Conservation (phyloP, 2,797 vertebrate genomes). For the Mareca strepera region DNA sequence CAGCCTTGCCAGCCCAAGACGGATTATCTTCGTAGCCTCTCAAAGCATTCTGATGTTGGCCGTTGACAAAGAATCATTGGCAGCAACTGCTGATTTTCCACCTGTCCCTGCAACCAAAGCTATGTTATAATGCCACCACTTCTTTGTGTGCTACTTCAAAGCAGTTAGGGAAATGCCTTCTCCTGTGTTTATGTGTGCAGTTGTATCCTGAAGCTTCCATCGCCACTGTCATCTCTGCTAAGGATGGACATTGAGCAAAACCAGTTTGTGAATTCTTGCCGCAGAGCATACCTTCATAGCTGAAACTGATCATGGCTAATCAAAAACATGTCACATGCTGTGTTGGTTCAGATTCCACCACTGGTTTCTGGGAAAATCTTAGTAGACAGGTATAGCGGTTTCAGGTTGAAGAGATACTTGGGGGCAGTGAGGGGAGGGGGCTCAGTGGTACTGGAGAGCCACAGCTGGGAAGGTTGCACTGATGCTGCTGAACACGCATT, state of each 20-base stretch:
- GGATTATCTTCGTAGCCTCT: conserved; percentile 17
- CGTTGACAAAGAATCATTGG: conserved; percentile 27
- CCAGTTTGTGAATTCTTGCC: not conserved
- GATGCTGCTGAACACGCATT: not conserved
- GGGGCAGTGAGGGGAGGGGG: not conserved
- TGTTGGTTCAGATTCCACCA: not conserved
- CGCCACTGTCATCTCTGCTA: not conserved
- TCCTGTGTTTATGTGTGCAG: not conserved
- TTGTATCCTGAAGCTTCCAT: not conserved
- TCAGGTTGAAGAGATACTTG: not conserved
- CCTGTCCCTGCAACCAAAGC: conserved; percentile 39
- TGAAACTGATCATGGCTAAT: not conserved
- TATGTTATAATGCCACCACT: not conserved
- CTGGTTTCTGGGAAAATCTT: not conserved
- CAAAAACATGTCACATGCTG: not conserved
- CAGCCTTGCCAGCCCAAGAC: not conserved
- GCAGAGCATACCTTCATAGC: not conserved
- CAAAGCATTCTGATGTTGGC: not conserved
- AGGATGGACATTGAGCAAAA: not conserved
- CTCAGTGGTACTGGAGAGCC: not conserved
- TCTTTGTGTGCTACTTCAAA: not conserved
- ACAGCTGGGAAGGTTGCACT: not conserved
- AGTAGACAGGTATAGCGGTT: not conserved
- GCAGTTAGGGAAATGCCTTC: not conserved
- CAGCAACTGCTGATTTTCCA: conserved; percentile 49